Percentiles rank a stretch among this genome's conserved stretches.
These are phyloP conservation scores for Heterodera carotae DNA, from an alignment of 1,140 invertebrate species.

Conservation along the genomic window DNA sequence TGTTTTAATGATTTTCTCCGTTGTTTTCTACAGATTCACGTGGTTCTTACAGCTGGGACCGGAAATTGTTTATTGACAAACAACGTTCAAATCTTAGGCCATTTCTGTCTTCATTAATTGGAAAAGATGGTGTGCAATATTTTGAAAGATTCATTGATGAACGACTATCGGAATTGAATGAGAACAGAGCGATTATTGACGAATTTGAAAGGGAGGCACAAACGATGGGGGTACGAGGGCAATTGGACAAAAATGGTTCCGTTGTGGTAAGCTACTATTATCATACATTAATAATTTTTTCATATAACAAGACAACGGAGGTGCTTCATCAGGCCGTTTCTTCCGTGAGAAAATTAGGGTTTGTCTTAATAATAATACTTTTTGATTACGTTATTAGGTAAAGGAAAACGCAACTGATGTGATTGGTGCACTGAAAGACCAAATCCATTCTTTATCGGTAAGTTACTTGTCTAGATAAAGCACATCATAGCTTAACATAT, in stretches of 20 bases:
- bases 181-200: conserved; percentile 47
- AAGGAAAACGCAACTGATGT: conserved; percentile 57
- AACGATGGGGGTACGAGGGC: conserved; percentile 23
- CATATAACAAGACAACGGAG: conserved; percentile 31
- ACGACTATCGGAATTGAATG: conserved; percentile 45
- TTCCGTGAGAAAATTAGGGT: conserved; percentile 37
- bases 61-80: conserved; percentile 49
- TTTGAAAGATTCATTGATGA: conserved; percentile 61
- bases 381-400: conserved; percentile 45
- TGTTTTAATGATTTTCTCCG: not conserved
- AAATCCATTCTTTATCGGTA: conserved; percentile 47
- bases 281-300: not conserved
- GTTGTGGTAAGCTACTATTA: conserved; percentile 11
- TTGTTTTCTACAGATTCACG: conserved; percentile 27
- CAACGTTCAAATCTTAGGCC: conserved; percentile 48
- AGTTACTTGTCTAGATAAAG: too few species aligned
- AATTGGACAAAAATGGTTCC: conserved; percentile 22
- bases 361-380: conserved; percentile 23
- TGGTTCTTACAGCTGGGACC: conserved; percentile 50
- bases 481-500: not conserved
- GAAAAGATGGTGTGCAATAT: conserved; percentile 60
- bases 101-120: conserved; percentile 52
- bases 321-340: conserved; percentile 42
- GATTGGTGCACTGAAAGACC: conserved; percentile 55
- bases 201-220: conserved; percentile 54